Conservation (phyloP, 35 echinoderm and acorn worm genomes). For the Patiria miniata region DNA sequence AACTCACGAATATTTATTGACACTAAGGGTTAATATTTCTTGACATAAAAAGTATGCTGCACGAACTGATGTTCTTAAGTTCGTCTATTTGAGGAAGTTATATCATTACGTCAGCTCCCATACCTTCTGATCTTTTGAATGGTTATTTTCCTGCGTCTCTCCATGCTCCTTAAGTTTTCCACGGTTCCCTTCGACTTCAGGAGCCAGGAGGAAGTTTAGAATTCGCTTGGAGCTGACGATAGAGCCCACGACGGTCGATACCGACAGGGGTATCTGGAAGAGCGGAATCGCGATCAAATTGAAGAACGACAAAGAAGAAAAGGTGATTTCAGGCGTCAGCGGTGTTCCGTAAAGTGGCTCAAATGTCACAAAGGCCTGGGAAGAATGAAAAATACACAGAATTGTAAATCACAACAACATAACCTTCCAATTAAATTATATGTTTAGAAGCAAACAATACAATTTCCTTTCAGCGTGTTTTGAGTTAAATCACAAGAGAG, state of each 20-base stretch:
- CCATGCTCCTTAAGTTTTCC: too few species aligned
- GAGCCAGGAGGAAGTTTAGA: conserved; percentile 54
- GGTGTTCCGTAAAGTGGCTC: conserved; percentile 40
- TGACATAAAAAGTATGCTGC: too few species aligned
- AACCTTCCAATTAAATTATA: background rate
- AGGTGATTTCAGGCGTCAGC: conserved; percentile 78
- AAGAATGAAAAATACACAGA: background rate
- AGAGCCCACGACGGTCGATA: conserved; percentile 55
- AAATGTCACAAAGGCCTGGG: conserved; percentile 63
- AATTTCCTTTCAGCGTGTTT: too few species aligned
- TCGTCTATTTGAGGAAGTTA: too few species aligned
- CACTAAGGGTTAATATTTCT: too few species aligned
- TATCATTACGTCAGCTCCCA: too few species aligned
- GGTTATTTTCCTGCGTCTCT: background rate
- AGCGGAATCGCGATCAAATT: conserved; percentile 69
- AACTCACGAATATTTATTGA: too few species aligned
- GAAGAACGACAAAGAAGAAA: conserved; percentile 66
- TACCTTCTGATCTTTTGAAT: too few species aligned
- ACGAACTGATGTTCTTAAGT: too few species aligned
- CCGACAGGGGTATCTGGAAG: conserved; percentile 51
- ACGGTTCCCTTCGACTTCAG: conserved; percentile 56
- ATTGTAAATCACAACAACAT: background rate
- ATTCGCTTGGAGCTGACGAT: conserved; percentile 72
- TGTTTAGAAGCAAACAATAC: background rate
- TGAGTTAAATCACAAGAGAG: too few species aligned